Conservation (phyloP, 1,140 invertebrate genomes). For the Nixonia krombeini region DNA sequence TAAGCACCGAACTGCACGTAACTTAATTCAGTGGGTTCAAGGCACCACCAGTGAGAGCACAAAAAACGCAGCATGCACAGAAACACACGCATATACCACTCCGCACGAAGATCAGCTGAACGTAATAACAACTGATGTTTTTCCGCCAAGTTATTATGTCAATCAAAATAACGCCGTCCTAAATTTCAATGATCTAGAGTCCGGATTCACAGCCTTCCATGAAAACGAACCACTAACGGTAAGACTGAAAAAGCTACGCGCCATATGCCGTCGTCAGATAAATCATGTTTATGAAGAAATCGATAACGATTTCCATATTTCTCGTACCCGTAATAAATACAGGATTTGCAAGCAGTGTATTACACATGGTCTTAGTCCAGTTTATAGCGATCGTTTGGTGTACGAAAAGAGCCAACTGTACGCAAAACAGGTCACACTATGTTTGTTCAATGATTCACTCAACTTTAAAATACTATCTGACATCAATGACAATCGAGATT, state of each 20-base stretch:
- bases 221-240: constrained; percentile 41
- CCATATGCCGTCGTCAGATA: constrained; percentile 38
- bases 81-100: constrained; percentile 64
- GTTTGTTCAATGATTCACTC: constrained; percentile 40
- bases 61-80: constrained; percentile 46
- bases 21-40: constrained; percentile 11
- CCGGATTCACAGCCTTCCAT: neutral
- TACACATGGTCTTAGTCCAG: constrained; percentile 37
- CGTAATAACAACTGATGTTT: constrained; percentile 31
- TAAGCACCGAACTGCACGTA: constrained; percentile 12
- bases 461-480: constrained; percentile 36
- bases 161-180: neutral
- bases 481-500: constrained; percentile 33
- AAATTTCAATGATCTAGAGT: neutral
- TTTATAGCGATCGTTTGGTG: constrained; percentile 62
- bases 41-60: constrained; percentile 18
- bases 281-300: constrained; percentile 33
- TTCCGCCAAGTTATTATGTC: neutral
- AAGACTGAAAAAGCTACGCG: constrained; percentile 48
- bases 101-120: no score
- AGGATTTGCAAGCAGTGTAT: neutral
- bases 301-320: neutral
- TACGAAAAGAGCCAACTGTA: constrained; percentile 49
- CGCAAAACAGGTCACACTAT: constrained; percentile 47
- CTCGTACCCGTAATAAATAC: neutral